A percentile compares a stretch with the other conserved stretches of the same genome.
phyloP scores from a whole-genome alignment of 2,113 vertebrate species.

The Nothoprocta perdicaria region DNA sequence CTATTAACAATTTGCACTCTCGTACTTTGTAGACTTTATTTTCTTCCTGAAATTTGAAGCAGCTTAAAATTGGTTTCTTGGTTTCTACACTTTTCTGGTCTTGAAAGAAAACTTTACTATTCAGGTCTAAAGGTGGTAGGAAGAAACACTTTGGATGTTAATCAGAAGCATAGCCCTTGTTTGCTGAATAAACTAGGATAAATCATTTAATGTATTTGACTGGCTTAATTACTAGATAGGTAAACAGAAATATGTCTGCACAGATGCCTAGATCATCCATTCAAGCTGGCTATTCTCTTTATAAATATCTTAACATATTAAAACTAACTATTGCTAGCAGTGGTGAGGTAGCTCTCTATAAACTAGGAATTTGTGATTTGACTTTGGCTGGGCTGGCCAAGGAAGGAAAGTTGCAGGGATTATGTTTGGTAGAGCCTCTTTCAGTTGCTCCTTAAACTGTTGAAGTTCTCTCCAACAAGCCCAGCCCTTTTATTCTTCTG shows the following conservation, averaged over 20 bases:
- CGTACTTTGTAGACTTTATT: fast-evolving
- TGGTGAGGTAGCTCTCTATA: neutral
- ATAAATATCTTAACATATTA: neutral
- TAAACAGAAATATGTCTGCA: neutral
- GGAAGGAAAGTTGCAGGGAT: neutral
- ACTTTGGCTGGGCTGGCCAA: fast-evolving
- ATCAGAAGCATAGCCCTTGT: neutral
- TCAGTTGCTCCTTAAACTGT: neutral
- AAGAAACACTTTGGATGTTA: neutral
- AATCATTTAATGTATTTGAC: neutral
- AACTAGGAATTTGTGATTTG: neutral
- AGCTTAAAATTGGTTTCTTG: neutral
- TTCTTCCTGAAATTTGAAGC: neutral
- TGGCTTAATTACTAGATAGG: neutral
- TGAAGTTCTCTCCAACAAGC: neutral
- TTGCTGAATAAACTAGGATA: neutral
- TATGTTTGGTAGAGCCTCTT: neutral
- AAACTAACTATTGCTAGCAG: neutral
- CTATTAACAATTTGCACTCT: neutral
- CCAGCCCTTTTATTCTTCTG: neutral
- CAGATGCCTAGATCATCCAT: neutral
- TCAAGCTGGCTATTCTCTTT: neutral
- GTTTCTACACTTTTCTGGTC: neutral
- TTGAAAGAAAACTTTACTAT: neutral
- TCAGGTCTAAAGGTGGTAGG: neutral